Evolutionary conservation across 1,140 invertebrate species (phyloP).

Genomic region (Drosophila nasuta): DNA sequence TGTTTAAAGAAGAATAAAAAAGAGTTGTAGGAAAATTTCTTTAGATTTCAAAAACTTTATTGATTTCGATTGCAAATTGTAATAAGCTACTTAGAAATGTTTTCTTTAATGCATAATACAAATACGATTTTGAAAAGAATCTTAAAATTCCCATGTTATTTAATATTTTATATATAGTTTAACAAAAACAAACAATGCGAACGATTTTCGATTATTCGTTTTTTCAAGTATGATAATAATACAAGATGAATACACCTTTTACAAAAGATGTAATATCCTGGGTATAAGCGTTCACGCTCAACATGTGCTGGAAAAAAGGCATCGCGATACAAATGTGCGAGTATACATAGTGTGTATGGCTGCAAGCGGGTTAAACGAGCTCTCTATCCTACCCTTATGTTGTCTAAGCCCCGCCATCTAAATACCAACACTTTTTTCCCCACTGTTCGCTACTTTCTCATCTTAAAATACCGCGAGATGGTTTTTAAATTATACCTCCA

Average conservation of each 20-base stretch:
- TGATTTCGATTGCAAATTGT: too few species aligned
- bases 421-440: neutral
- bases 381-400: neutral
- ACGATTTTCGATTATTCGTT: too few species aligned
- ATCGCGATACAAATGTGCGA: slow-evolving; percentile 21
- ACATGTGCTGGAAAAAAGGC: slow-evolving; percentile 43
- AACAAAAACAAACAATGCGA: too few species aligned
- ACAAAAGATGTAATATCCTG: neutral
- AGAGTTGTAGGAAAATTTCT: too few species aligned
- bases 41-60: too few species aligned
- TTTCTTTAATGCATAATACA: too few species aligned
- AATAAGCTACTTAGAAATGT: too few species aligned
- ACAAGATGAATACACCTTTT: neutral
- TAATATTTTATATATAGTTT: too few species aligned
- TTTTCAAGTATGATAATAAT: neutral
- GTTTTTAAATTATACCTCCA: slow-evolving; percentile 47
- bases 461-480: slow-evolving; percentile 24
- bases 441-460: neutral
- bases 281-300: slow-evolving; percentile 31
- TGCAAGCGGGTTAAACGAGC: slow-evolving; percentile 23
- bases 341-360: neutral
- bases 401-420: slow-evolving; percentile 4
- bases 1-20: too few species aligned
- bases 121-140: too few species aligned
- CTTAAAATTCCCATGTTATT: too few species aligned